Evolutionary conservation across 2,888 invertebrate genomes (phyloP).

Genomic region (Philhelius pedissequus): DNA sequence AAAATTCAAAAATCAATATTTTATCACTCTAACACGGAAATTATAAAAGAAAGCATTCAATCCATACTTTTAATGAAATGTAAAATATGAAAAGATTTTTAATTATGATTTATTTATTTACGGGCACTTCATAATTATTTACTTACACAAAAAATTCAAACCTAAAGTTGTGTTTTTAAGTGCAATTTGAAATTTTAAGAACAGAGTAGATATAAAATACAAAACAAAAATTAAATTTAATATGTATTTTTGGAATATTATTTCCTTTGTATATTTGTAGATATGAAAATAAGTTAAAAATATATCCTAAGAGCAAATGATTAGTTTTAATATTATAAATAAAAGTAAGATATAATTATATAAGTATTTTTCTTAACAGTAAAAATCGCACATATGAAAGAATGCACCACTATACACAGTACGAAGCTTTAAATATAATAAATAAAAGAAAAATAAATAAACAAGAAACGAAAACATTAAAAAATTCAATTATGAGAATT

Average conservation of each 20-base stretch:
- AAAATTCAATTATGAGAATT: conserved; percentile 53
- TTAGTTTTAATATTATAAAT: conserved; percentile 64
- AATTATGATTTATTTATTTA: conserved; percentile 51
- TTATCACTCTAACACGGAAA: conserved; percentile 51
- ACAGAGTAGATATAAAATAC: not conserved
- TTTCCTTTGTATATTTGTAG: conserved; percentile 67
- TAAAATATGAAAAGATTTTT: conserved; percentile 28
- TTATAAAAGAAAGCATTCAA: conserved; percentile 13
- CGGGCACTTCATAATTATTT: conserved; percentile 55
- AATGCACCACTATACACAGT: conserved; percentile 67
- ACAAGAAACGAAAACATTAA: conserved; percentile 57
- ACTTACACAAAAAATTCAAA: conserved; percentile 9
- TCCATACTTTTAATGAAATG: conserved; percentile 8
- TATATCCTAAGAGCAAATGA: conserved; percentile 63
- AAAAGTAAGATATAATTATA: conserved; percentile 30
- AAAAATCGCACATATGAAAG: conserved; percentile 64
- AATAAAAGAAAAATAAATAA: not conserved
- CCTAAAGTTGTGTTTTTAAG: conserved; percentile 44
- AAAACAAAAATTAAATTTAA: conserved; percentile 1
- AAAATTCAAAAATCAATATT: conserved; percentile 40
- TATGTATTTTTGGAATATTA: conserved; percentile 41
- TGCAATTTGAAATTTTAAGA: conserved; percentile 44
- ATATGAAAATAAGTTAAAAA: conserved; percentile 58
- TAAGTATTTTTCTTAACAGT: conserved; percentile 54
- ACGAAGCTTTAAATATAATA: conserved; percentile 63